These are phyloP conservation scores for Coregonus suidteri DNA, from an alignment of 2,797 vertebrate species.

Conservation along the genomic window DNA sequence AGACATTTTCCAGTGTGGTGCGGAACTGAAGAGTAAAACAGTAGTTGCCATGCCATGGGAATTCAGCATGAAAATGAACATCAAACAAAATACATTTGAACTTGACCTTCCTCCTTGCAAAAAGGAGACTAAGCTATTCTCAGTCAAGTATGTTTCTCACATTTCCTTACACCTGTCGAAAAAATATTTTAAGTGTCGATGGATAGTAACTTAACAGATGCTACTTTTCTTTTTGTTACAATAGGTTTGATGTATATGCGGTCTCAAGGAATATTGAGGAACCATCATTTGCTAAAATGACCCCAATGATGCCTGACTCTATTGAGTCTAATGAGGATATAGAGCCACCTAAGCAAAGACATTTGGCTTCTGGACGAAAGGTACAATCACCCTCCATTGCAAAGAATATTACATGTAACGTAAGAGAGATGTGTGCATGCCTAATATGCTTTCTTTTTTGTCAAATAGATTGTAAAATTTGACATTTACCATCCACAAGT, in stretches of 20 bases:
- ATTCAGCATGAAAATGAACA: conserved; percentile 63
- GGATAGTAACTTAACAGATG: neutral
- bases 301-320: conserved; percentile 61
- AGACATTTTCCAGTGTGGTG: conserved; percentile 75
- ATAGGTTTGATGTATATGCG: conserved; percentile 73
- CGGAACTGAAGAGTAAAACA: conserved; percentile 64
- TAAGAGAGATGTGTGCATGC: neutral
- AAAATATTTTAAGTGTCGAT: neutral
- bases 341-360: neutral
- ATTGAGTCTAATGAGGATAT: conserved; percentile 35
- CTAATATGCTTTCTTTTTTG: conserved; percentile 9
- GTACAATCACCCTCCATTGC: conserved; percentile 37
- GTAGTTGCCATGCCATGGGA: conserved; percentile 65
- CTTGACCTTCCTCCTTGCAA: conserved; percentile 61
- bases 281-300: conserved; percentile 55
- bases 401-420: neutral
- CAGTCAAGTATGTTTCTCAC: conserved; percentile 61
- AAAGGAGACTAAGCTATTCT: conserved; percentile 58
- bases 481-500: conserved; percentile 51
- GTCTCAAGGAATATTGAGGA: conserved; percentile 75
- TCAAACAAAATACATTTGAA: conserved; percentile 60
- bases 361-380: conserved; percentile 28
- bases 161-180: neutral
- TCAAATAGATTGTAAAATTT: conserved; percentile 34
- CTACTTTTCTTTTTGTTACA: conserved; percentile 10